Evolutionary conservation across 2,113 vertebrate genomes (phyloP).

Genomic region (Corvus moneduloides): DNA sequence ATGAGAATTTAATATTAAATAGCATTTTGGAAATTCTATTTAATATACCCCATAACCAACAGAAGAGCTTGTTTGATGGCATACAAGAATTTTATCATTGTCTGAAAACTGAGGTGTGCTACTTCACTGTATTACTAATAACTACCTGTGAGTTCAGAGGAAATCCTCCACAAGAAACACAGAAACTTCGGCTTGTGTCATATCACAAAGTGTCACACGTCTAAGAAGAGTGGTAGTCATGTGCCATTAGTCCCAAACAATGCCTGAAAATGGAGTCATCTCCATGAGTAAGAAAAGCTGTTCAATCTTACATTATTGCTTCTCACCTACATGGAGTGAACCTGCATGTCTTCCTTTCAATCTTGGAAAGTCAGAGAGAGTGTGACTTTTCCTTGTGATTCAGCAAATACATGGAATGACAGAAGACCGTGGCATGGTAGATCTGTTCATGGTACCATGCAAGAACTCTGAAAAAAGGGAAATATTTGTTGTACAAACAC

Average conservation of each 20-base stretch:
- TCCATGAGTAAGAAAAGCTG: slow-evolving; percentile 14
- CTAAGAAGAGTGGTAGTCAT: background rate
- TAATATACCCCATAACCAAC: background rate
- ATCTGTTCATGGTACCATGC: background rate
- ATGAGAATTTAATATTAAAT: background rate
- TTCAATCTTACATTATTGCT: background rate
- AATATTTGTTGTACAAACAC: background rate
- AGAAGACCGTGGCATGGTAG: rapidly evolving
- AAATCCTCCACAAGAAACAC: background rate
- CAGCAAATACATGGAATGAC: background rate
- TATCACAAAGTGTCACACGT: background rate
- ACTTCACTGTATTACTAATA: background rate
- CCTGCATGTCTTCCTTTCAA: background rate
- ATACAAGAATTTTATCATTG: background rate
- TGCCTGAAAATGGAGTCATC: slow-evolving; percentile 4
- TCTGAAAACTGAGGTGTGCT: background rate
- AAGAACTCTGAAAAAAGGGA: background rate
- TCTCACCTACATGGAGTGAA: background rate
- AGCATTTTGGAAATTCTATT: background rate
- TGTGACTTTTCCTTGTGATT: background rate
- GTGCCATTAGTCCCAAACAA: background rate
- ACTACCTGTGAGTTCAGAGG: background rate
- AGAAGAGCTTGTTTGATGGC: background rate
- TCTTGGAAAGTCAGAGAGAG: background rate
- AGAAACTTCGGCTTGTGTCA: background rate